Conservation (phyloP, 2,888 invertebrate species). For the Ctenicera cuprea region DNA sequence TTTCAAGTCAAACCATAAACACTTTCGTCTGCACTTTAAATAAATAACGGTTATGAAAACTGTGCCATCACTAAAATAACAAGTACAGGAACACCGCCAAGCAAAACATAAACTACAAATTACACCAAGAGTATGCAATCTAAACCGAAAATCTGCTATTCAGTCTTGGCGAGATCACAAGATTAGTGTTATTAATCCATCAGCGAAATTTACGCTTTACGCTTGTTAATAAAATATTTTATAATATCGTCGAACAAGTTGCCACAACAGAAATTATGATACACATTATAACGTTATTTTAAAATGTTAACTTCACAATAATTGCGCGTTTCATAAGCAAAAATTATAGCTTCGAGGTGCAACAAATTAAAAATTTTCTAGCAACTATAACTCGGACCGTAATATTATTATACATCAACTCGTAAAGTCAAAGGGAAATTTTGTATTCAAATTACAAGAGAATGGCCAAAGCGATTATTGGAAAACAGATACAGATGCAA, state of each 20-base stretch:
- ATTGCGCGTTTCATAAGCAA: slow-evolving; percentile 38
- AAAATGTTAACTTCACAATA: slow-evolving; percentile 41
- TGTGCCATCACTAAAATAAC: no score
- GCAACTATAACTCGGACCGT: slow-evolving; percentile 4
- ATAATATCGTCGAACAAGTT: slow-evolving; percentile 16
- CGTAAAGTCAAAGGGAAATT: not conserved
- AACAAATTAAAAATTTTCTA: slow-evolving; percentile 36
- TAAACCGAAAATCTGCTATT: not conserved
- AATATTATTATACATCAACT: no score
- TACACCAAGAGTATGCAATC: not conserved
- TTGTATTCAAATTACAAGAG: slow-evolving; percentile 11
- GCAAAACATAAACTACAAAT: not conserved
- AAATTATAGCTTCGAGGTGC: slow-evolving; percentile 38
- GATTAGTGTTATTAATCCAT: slow-evolving; percentile 33
- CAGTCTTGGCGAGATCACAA: not conserved
- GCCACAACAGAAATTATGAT: slow-evolving; percentile 26
- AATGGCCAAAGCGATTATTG: not conserved
- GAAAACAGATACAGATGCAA: not conserved
- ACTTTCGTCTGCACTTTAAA: no score
- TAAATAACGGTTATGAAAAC: no score
- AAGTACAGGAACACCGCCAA: no score
- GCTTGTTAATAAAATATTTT: slow-evolving; percentile 40
- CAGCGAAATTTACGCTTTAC: slow-evolving; percentile 23
- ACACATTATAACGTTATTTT: slow-evolving; percentile 33
- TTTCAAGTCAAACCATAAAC: no score